Evolutionary conservation across 2,113 vertebrate species (phyloP).

Genomic region (Pipra filicauda): DNA sequence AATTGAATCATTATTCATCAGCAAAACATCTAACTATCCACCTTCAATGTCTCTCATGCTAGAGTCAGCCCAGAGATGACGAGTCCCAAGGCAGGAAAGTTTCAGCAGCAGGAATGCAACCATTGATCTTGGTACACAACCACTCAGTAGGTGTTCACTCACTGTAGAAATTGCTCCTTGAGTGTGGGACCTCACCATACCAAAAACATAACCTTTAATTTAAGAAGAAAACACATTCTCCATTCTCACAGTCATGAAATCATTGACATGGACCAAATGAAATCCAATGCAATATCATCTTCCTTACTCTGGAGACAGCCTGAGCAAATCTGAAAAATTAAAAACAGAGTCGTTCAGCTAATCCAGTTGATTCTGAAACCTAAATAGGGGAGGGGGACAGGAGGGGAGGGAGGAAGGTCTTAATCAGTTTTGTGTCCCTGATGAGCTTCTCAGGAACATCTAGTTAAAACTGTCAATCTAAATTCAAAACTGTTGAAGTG

Average conservation of each 20-base stretch:
- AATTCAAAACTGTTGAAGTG: background rate
- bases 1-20: conserved; percentile 44
- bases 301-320: background rate
- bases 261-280: background rate
- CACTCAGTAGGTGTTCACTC: background rate
- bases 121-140: background rate
- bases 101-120: background rate
- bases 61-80: background rate
- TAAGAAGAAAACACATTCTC: background rate
- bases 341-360: background rate
- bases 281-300: background rate
- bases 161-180: background rate
- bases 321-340: conserved; percentile 29
- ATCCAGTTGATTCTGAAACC: conserved; percentile 8
- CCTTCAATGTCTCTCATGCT: background rate
- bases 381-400: background rate
- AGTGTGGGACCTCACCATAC: background rate
- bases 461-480: conserved; percentile 3
- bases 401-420: background rate
- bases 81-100: background rate
- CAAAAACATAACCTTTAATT: background rate
- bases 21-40: conserved; percentile 29
- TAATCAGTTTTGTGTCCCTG: conserved; percentile 14
- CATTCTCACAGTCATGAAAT: background rate
- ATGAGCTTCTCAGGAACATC: conserved; percentile 9